These are phyloP conservation scores for Tetragnatha montana DNA, from an alignment of 2,888 invertebrate genomes.

Conservation along the genomic window DNA sequence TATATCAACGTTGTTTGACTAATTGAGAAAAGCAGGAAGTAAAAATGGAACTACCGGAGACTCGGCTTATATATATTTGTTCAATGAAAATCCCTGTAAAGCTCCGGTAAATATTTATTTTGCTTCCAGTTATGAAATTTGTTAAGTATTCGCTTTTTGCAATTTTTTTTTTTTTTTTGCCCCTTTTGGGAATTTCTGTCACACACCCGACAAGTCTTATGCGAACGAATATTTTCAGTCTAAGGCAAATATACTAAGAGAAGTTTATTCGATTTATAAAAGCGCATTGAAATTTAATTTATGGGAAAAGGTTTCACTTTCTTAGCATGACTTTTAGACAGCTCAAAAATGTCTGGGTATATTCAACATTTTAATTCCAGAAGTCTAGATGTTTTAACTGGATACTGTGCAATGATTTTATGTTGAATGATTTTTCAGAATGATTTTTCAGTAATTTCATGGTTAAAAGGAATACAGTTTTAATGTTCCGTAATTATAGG, in stretches of 20 bases:
- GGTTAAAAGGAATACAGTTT: too few relatives aligned
- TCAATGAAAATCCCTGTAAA: conserved; percentile 38
- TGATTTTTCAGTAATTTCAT: too few relatives aligned
- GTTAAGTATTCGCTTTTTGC: too few relatives aligned
- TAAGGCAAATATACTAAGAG: neutral
- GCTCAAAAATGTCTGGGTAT: too few relatives aligned
- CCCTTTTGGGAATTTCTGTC: neutral
- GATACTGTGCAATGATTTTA: too few relatives aligned
- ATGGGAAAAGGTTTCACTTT: too few relatives aligned
- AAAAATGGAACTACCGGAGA: neutral
- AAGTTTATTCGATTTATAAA: neutral
- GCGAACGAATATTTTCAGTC: neutral
- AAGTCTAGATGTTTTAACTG: too few relatives aligned
- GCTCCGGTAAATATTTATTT: conserved; percentile 34
- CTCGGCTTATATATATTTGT: conserved; percentile 14
- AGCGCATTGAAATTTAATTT: neutral
- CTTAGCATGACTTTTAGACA: too few relatives aligned
- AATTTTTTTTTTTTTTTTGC: neutral
- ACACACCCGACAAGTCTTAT: neutral
- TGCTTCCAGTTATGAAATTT: neutral
- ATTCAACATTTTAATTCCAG: too few relatives aligned
- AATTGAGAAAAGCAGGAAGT: neutral
- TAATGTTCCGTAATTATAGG: too few relatives aligned
- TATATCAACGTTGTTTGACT: neutral
- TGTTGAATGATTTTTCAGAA: too few relatives aligned